A percentile compares a stretch with the other conserved stretches of the same genome.
Conservation (phyloP, 2,113 vertebrate genomes). For the Trematocara nigrifrons region DNA sequence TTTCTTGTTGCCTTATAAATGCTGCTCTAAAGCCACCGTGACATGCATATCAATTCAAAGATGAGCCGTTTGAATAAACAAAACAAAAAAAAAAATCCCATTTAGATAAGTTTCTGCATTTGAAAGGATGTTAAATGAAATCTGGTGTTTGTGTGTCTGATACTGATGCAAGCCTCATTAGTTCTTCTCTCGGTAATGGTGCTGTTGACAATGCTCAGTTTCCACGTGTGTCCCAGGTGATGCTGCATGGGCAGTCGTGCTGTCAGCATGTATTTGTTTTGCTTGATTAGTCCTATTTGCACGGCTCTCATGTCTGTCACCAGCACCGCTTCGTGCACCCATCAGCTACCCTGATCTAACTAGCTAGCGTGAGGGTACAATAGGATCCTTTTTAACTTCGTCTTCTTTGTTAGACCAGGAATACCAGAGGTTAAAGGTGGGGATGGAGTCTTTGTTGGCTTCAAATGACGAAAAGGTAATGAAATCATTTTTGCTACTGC, state of each 20-base stretch:
- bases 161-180: background rate
- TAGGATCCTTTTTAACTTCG: background rate
- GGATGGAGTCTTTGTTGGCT: constrained; percentile 87
- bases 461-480: constrained; percentile 92
- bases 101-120: background rate
- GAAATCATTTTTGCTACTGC: background rate
- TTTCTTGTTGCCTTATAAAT: background rate
- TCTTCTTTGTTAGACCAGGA: constrained; percentile 81
- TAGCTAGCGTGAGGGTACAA: background rate
- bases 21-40: background rate
- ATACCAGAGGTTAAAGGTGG: constrained; percentile 86
- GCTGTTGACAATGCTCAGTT: background rate
- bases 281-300: constrained; percentile 38
- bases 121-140: background rate
- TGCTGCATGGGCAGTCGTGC: background rate
- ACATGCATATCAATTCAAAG: background rate
- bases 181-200: background rate
- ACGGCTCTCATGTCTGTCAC: constrained; percentile 25
- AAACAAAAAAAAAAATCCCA: background rate
- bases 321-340: background rate
- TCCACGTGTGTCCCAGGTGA: constrained; percentile 24
- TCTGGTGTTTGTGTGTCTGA: background rate
- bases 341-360: background rate
- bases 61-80: background rate
- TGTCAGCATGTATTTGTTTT: constrained; percentile 35